phyloP scores from a whole-genome alignment of 2,113 vertebrate genomes.

The Macquaria ambigua region DNA sequence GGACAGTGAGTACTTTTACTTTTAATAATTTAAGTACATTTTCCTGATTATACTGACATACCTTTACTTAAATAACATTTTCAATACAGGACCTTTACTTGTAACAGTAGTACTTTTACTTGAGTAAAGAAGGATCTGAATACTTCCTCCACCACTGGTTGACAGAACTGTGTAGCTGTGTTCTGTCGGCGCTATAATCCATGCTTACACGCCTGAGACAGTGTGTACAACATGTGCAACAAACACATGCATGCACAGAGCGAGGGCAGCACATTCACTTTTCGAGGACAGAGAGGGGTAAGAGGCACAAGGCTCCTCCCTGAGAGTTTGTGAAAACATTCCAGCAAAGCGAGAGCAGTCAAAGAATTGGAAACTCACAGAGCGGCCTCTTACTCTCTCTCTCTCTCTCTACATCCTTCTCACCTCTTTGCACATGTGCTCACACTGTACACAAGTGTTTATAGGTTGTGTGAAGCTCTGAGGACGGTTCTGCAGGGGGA shows the following conservation, averaged over 20 bases:
- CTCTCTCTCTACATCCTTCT: constrained; percentile 38
- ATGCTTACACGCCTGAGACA: neutral
- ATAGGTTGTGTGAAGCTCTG: constrained; percentile 3
- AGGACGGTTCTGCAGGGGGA: constrained; percentile 32
- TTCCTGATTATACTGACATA: neutral
- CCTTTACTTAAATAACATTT: neutral
- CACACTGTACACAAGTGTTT: neutral
- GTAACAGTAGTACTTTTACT: neutral
- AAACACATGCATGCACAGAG: constrained; percentile 31
- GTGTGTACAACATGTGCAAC: constrained; percentile 15
- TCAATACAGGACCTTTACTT: neutral
- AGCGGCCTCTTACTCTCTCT: constrained; percentile 55
- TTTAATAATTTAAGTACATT: neutral
- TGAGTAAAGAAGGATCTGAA: neutral
- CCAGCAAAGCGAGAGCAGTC: constrained; percentile 78
- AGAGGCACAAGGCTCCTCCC: constrained; percentile 83
- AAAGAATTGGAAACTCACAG: constrained; percentile 74
- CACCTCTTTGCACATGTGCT: constrained; percentile 39
- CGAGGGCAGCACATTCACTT: constrained; percentile 46
- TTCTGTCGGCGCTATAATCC: neutral
- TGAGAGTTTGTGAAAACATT: constrained; percentile 87
- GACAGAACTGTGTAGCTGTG: neutral
- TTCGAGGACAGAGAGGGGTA: constrained; percentile 55
- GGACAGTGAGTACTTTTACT: no score
- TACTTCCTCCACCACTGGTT: neutral